Base-by-base conservation (phyloP, 2,113 vertebrate species). In the Cichladusa arquata region DNA sequence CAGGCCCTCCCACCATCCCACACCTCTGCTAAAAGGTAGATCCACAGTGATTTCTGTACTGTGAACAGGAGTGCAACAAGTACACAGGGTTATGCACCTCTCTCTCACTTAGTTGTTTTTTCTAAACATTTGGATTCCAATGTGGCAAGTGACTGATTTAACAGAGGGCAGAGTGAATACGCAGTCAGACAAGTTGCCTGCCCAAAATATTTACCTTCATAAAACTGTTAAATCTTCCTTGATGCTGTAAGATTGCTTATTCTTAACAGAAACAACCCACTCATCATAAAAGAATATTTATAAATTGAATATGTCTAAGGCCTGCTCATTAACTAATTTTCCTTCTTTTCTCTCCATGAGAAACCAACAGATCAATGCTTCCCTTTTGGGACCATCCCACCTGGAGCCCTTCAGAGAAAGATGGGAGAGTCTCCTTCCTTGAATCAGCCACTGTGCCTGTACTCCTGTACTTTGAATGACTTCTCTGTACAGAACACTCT, bases 121-220 rank as follows among this genome's bases (percentile, higher is more conserved):
- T 48, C 40, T 69, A 67, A 88, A 61, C 23, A 36, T 88, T 67
- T 72, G 29, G 14, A 90, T 19, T 15, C 34, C 7, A 14, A 9
- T 12, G 8, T 62, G 25, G 18, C 28, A 76, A 88, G 38, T 4
- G 38, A 34, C 23, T 73, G 36, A 74, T 77, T 65, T 66, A 66
- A 86, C 0, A 2, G 44, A 51, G 19, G 20, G 16, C 34, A 60
- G 31, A 40, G 31, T 50, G 29, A 48, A 38, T 42, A 53, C 0
- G 0, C 24, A 50, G 40, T 36, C 40, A 62, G 33, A 56, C 8
- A 31, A 48, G 17, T 17, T 44, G 70, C 17, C 42, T 70, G 11
- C 24, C 28, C 14, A 23, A 74, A 56, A 24, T 70, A 81, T 62
- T 50, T 70, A 2, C 20, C 26, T 77, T 70, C 2, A 15, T 58